Evolutionary conservation across 2,797 vertebrate genomes (phyloP).

Genomic region (Enteromius viviparus): DNA sequence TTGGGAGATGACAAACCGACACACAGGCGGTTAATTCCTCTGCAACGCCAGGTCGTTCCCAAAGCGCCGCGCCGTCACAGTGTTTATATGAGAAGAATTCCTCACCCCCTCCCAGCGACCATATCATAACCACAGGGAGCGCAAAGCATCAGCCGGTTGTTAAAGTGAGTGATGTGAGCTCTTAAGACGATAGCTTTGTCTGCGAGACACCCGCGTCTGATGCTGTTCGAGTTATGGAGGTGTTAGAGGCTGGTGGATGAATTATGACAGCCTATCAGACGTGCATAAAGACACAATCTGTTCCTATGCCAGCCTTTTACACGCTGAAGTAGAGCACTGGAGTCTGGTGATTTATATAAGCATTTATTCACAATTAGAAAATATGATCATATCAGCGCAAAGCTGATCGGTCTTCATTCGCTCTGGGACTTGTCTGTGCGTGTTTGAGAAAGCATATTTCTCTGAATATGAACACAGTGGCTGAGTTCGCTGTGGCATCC

Average conservation of each 20-base stretch:
- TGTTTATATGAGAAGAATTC: constrained; percentile 33
- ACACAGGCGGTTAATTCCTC: constrained; percentile 48
- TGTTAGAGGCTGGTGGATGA: constrained; percentile 43
- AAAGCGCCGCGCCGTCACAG: constrained; percentile 8
- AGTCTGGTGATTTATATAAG: constrained; percentile 46
- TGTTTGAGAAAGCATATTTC: constrained; percentile 27
- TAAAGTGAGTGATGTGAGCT: constrained; percentile 46
- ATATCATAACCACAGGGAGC: constrained; percentile 34
- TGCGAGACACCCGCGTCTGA: constrained; percentile 24
- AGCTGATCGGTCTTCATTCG: constrained; percentile 36
- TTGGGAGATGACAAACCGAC: constrained; percentile 52
- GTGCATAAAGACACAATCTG: constrained; percentile 50
- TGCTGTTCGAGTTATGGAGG: constrained; percentile 43
- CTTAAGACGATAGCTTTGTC: constrained; percentile 45
- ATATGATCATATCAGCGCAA: constrained; percentile 43
- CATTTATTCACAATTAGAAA: constrained; percentile 56
- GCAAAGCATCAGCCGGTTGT: constrained; percentile 31
- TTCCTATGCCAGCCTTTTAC: constrained; percentile 38
- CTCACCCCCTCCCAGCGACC: constrained; percentile 26
- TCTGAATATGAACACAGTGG: constrained; percentile 19
- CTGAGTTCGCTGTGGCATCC: not conserved
- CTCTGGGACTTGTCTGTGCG: constrained; percentile 11
- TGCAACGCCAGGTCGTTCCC: constrained; percentile 34
- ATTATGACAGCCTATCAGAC: constrained; percentile 49
- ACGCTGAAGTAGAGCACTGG: constrained; percentile 22